These are phyloP conservation scores for Phocides pigmalion DNA, from an alignment of 1,140 invertebrate genomes.

Conservation along the genomic window DNA sequence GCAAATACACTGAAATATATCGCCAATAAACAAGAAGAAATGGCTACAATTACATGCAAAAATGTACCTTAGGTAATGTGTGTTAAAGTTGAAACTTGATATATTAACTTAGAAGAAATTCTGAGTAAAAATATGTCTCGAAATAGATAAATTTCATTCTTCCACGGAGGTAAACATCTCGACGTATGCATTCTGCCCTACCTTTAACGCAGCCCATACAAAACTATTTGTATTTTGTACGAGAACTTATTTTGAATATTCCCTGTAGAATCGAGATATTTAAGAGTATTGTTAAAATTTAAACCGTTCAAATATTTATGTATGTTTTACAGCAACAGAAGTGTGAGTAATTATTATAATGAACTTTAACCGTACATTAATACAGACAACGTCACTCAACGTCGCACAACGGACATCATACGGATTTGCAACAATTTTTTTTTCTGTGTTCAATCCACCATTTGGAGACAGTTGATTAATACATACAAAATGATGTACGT, in stretches of 20 bases:
- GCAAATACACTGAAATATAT: slow-evolving; percentile 50
- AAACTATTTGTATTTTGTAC: slow-evolving; percentile 15
- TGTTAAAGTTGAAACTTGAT: slow-evolving; percentile 29
- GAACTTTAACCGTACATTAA: too few species aligned
- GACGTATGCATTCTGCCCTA: slow-evolving; percentile 8
- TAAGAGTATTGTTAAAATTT: not conserved
- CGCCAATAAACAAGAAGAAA: slow-evolving; percentile 50
- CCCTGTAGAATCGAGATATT: not conserved
- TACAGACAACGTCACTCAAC: too few species aligned
- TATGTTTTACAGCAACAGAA: too few species aligned
- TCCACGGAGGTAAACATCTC: slow-evolving; percentile 33
- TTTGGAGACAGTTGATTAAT: too few species aligned
- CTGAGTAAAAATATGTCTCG: slow-evolving; percentile 48
- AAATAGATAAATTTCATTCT: slow-evolving; percentile 48
- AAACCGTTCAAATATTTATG: too few species aligned
- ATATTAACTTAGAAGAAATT: slow-evolving; percentile 28
- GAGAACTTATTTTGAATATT: slow-evolving; percentile 14
- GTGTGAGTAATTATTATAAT: too few species aligned
- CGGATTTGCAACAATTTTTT: too few species aligned
- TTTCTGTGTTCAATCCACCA: too few species aligned
- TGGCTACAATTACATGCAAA: slow-evolving; percentile 6
- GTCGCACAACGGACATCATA: too few species aligned
- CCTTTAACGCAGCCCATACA: slow-evolving; percentile 15
- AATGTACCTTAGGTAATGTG: slow-evolving; percentile 16
- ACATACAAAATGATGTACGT: too few species aligned